Conservation (phyloP, 2,113 vertebrate genomes). For the Toxotes chatareus region DNA sequence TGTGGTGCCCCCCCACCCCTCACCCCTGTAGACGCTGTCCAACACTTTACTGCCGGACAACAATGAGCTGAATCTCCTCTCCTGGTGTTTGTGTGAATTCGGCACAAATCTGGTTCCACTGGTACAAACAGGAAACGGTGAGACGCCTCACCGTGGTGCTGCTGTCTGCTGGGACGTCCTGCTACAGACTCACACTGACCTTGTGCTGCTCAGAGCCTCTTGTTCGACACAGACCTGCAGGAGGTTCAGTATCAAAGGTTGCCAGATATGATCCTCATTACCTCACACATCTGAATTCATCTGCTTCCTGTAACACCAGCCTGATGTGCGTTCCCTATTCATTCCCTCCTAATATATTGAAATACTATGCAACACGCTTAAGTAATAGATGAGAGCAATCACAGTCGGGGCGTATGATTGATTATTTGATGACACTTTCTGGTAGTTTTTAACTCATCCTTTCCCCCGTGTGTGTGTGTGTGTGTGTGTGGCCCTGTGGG, state of each 20-base stretch:
- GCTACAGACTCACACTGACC: not conserved
- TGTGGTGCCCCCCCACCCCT: too few relatives aligned
- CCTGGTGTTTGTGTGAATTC: too few relatives aligned
- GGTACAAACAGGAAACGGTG: too few relatives aligned
- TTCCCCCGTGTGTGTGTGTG: conserved; percentile 19
- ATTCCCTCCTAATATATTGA: conserved; percentile 75
- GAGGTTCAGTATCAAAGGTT: conserved; percentile 38
- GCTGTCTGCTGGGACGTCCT: too few relatives aligned
- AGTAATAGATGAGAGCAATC: conserved; percentile 69
- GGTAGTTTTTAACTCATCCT: conserved; percentile 71
- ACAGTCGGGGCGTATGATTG: conserved; percentile 69
- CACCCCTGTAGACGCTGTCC: too few relatives aligned
- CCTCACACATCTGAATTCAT: conserved; percentile 49
- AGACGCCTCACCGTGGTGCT: too few relatives aligned
- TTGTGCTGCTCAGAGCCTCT: not conserved
- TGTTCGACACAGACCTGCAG: conserved; percentile 23
- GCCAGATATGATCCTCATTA: conserved; percentile 56
- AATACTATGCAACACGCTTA: conserved; percentile 77
- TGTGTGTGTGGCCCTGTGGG: conserved; percentile 11
- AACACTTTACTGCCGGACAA: too few relatives aligned
- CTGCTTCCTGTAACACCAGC: conserved; percentile 26
- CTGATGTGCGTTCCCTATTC: conserved; percentile 34
- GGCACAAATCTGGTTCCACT: too few relatives aligned
- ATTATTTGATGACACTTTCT: conserved; percentile 77
- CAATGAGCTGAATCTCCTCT: too few relatives aligned